Evolutionary conservation across 2,797 vertebrate genomes (phyloP), one percentile per base, ranked within the genome.

Genomic region (Orestias chungarensis): DNA sequence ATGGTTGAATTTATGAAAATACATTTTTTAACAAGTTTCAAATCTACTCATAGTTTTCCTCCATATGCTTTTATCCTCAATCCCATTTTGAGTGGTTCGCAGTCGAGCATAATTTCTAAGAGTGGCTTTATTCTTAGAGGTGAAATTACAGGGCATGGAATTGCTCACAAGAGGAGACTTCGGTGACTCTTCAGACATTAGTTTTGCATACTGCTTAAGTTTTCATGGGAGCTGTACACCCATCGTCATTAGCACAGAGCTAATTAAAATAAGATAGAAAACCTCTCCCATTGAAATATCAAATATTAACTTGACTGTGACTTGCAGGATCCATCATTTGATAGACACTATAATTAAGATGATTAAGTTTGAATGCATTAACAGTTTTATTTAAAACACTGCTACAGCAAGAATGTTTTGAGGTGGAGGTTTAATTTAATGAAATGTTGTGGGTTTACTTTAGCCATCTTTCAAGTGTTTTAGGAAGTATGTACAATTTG

Each of bases 311-410:
- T 78, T 86, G 62, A 83, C 81, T 74, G 55, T 70, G 83, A 88
- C 86, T 86, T 70, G 75, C 68, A 76, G 33, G 81, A 85, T 90
- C 73, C 79, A 81, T 90, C 82, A 89, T 80, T 87, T 85, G 83
- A 87, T 76, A 72, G 85, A 87, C 82, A 84, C 71, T 66, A 75
- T 87, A 89, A 93, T 92, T 91, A 91, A 82, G 87, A 88, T 90
- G 85, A 91, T 84, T 78, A 82, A 61, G 74, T 88, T 87, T 85
- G 87, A 87, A 87, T 86, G 83, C 82, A 86, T 88, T 81, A 89
- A 85, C 73, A 71, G 68, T 78, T 84, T 83, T 89, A 86, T 91
- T 90, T 91, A 84, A 89, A 83, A 87, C 74, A 77, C 27, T 64
- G 67, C 52, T 76, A 75, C 78, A 64, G 70, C n/a, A n/a, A 77